Evolutionary conservation across 2,113 vertebrate species (phyloP).

Genomic region (Petaurus breviceps): DNA sequence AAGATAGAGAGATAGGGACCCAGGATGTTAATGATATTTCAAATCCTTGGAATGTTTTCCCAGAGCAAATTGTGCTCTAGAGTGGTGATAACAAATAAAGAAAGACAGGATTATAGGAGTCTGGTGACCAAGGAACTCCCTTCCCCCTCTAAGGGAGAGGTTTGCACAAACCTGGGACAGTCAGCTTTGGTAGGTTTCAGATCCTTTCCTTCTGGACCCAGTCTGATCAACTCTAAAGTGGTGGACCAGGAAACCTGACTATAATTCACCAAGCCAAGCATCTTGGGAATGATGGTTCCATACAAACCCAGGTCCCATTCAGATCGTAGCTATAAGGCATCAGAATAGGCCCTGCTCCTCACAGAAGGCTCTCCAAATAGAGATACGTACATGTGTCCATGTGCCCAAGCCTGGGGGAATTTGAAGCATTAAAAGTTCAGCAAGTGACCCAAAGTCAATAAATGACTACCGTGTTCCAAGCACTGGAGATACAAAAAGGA

Average conservation of each 20-base stretch:
- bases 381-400: neutral
- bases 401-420: neutral
- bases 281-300: constrained; percentile 33
- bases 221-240: no score
- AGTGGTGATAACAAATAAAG: neutral
- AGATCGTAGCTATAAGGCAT: constrained; percentile 13
- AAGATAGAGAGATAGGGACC: neutral
- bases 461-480: neutral
- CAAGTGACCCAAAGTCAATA: neutral
- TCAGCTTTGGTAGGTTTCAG: neutral
- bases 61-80: no score
- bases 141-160: constrained; percentile 8
- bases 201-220: neutral
- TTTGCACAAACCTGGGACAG: neutral
- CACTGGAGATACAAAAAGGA: neutral
- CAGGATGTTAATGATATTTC: neutral
- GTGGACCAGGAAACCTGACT: no score
- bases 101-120: neutral
- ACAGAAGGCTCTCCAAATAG: constrained; percentile 3
- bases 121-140: neutral
- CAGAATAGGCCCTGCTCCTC: constrained; percentile 21
- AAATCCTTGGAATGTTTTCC: neutral
- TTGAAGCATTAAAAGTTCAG: neutral
- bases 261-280: neutral
- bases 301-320: neutral